These are phyloP conservation scores for Solen grandis DNA, from an alignment of 1,140 invertebrate genomes.

Conservation along the genomic window DNA sequence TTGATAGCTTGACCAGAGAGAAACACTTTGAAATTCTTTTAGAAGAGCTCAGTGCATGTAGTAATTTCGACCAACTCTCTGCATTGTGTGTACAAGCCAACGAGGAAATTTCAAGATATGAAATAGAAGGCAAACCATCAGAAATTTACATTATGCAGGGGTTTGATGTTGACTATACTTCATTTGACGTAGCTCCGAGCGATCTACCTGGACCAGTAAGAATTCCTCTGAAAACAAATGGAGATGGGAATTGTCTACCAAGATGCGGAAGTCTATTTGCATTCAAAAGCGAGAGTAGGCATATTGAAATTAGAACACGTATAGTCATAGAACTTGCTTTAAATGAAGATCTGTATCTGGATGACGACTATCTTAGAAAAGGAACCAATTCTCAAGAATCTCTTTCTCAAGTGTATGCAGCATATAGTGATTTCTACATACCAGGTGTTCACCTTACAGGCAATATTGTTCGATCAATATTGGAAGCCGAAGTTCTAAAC, in stretches of 20 bases:
- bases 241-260: constrained; percentile 28
- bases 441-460: not conserved
- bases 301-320: constrained; percentile 6
- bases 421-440: constrained; percentile 6
- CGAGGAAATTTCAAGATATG: too few species aligned
- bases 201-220: too few species aligned
- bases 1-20: too few species aligned
- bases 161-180: too few species aligned
- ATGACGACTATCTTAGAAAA: not conserved
- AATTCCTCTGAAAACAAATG: too few species aligned
- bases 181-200: too few species aligned
- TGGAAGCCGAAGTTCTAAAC: not conserved
- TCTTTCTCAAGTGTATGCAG: constrained; percentile 3
- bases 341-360: constrained; percentile 2
- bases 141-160: too few species aligned
- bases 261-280: constrained; percentile 26
- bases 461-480: not conserved
- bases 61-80: too few species aligned
- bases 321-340: constrained; percentile 7
- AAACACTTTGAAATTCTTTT: too few species aligned
- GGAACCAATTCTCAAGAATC: not conserved
- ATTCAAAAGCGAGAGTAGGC: not conserved
- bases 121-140: too few species aligned
- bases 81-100: too few species aligned
- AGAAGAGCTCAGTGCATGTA: too few species aligned